These are phyloP conservation scores for Ormia ochracea DNA, from an alignment of 2,888 invertebrate genomes.

Conservation along the genomic window DNA sequence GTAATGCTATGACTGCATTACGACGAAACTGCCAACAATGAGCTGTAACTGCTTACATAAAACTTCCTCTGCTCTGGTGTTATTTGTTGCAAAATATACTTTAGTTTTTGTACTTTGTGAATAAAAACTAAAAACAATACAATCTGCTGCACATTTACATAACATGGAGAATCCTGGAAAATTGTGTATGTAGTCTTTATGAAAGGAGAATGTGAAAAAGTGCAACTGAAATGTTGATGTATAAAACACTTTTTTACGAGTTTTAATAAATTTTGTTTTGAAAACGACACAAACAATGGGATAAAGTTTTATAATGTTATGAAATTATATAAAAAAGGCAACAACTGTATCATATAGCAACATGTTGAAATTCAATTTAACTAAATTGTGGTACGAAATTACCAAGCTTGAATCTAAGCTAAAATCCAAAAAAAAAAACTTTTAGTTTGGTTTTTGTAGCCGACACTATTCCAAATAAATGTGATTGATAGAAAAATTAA, in stretches of 20 bases:
- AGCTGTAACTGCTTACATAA: not conserved
- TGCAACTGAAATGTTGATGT: not conserved
- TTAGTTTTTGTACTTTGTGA: not conserved
- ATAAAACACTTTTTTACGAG: not conserved
- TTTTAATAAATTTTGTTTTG: slow-evolving; percentile 21
- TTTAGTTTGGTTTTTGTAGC: no score
- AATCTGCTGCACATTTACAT: slow-evolving; percentile 54
- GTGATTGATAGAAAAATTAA: no score
- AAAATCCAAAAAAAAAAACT: no score
- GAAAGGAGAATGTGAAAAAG: not conserved
- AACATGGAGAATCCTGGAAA: slow-evolving; percentile 45
- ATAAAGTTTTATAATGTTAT: slow-evolving; percentile 21
- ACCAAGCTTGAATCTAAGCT: not conserved
- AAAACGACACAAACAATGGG: slow-evolving; percentile 2
- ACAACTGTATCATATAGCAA: not conserved
- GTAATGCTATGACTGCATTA: slow-evolving; percentile 2
- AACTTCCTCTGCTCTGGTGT: slow-evolving; percentile 3
- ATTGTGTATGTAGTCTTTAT: not conserved
- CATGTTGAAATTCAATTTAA: slow-evolving; percentile 4
- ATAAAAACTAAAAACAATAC: slow-evolving; percentile 20
- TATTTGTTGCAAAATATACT: slow-evolving; percentile 11
- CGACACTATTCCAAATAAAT: no score
- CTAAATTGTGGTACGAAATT: not conserved
- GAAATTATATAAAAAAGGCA: slow-evolving; percentile 18
- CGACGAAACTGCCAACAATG: slow-evolving; percentile 4